Base-by-base conservation (phyloP, 2,888 invertebrate genomes). In the Pandemis cinnamomeana region DNA sequence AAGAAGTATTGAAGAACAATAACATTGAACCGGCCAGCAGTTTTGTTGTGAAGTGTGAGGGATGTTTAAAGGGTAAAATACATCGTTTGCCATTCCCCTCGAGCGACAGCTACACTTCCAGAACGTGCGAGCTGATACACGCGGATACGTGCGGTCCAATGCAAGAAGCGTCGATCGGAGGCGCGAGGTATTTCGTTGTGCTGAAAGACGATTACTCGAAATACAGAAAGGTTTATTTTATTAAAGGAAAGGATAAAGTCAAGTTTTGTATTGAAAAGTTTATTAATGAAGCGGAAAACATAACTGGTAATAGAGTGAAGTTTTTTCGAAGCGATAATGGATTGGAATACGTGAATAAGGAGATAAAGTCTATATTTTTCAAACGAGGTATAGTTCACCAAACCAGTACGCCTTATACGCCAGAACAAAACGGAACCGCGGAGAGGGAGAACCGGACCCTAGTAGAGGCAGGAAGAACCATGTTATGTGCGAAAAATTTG, bases 401-500 rank as follows among this genome's bases (percentile, higher is more conserved):
- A 78, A 80, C 66, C 0, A 74, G 79, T 10, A 82, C 82, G 0
- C 74, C 80, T 5, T 85, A 85, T 74, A 84, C 85, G 8, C 86
- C 87, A 5, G 81, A 87, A 77, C 86, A 88, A 77, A 90, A 89
- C 77, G 86, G 86, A 4, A 76, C 78, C 69, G 82, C 83, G 0
- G 86, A 87, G 85, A 11, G 46, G 10, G 46, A 46, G 10, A 46
- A 46, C 10, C 8, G 46, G 8, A 46, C 46, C 3, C 10, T 46
- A 10, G 10, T 46, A 0, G 46, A 46, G 10, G 46, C 46, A 3
- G 46, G 10, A 46, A 8, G 46, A 10, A 46, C 46, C 2, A 46
- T 46, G 46, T 2, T 46, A 2, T 10, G 10, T 3, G 46, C 8
- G 1, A 10, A 10, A 3, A 46, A 46, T 8, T 46, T 46, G 2